Evolutionary conservation across 1,140 invertebrate species (phyloP), one percentile per base, ranked within the genome.

Genomic region (Heliconius himera): DNA sequence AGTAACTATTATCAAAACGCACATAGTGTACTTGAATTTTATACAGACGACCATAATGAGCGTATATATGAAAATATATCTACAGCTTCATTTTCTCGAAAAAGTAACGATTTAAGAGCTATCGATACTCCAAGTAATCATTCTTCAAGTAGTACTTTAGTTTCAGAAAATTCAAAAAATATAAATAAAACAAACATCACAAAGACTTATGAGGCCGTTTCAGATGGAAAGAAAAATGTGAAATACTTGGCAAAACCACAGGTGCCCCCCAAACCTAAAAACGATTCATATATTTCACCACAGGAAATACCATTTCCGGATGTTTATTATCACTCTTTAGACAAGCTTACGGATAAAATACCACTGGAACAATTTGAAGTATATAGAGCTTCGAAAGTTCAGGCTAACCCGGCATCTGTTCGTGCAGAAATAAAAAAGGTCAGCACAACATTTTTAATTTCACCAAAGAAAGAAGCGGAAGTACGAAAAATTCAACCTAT

Each of bases 381-480:
- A 82, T 92, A 89, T 73, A 89, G 79, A 87, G 89, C 90, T 36
- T 88, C 89, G 26, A 87, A 89, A 84, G 82, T 84, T 16, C 88
- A 88, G 79, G 83, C 80, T 0, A 83, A 93, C 82, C 91, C 93
- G 1, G 85, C 90, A 29, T 91, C 94, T 9, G 94, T 95, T 33
- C 92, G 94, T 16, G 94, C 94, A 33, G 91, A 95, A 87, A 94
- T 95, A 66, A 95, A 94, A 87, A 90, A 88, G 87, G 91, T 94
- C 11, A 95, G 92, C 70, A 95, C 94, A 33, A 91, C 89, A 82
- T 93, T 95, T 75, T 85, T 93, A 16, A 94, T 95, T 81, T 94
- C 92, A n/a, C 94, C 94, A 8, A 95, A 93, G 83, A 95, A 94
- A 82, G 92, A 94, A 90, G 92, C 94, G 0, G 92, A 93, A 84